phyloP scores from a whole-genome alignment of 1,140 invertebrate genomes.

The Lepidurus packardi region DNA sequence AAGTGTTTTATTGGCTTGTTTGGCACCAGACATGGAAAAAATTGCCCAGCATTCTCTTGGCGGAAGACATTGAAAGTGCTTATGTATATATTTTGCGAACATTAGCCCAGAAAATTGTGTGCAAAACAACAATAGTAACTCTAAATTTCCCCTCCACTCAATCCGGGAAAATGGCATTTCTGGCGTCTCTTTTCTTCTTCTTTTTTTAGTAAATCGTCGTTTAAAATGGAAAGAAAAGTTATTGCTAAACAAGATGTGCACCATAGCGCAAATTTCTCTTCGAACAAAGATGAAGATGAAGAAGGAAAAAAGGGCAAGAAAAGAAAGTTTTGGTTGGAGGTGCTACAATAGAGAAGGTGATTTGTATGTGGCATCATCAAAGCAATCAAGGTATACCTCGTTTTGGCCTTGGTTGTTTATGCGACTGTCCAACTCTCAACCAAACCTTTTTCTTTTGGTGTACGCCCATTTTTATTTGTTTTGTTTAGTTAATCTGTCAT shows the following conservation, averaged over 20 bases:
- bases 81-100: no score
- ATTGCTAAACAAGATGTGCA: neutral
- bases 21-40: neutral
- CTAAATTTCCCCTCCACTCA: no score
- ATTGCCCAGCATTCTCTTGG: neutral
- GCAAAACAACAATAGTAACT: no score
- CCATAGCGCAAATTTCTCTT: neutral
- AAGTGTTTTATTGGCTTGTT: neutral
- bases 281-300: neutral
- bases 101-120: no score
- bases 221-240: neutral
- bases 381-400: conserved; percentile 18
- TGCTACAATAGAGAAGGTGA: neutral
- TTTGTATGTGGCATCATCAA: conserved; percentile 6
- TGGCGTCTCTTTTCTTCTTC: no score
- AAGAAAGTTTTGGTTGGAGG: neutral
- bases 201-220: no score
- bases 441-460: neutral
- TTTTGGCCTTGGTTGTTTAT: conserved; percentile 9
- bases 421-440: neutral
- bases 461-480: conserved; percentile 19
- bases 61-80: neutral
- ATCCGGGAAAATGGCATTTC: no score
- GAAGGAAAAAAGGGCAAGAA: neutral
- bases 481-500: neutral